A percentile compares a stretch with the other conserved stretches of the same genome.
These are phyloP conservation scores for Hozukius guyotensis DNA, from an alignment of 2,797 vertebrate genomes.

Conservation along the genomic window DNA sequence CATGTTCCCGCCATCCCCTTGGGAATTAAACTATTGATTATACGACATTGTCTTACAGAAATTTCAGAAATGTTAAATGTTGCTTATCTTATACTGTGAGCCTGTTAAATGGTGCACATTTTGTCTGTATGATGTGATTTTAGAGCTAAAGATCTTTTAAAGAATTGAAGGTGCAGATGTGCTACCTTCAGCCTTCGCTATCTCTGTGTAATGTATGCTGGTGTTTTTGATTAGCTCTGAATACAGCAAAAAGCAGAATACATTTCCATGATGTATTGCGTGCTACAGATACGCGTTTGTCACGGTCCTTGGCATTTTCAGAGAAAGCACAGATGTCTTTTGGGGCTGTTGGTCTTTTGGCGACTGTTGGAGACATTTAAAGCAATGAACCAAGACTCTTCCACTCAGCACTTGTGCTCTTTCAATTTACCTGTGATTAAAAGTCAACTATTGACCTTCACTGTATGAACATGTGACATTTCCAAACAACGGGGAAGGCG, in stretches of 20 bases:
- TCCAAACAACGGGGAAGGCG: conserved; percentile 45
- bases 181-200: too few species aligned
- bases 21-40: too few species aligned
- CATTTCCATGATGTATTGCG: not conserved
- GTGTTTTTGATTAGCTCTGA: not conserved
- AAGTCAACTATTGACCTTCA: conserved; percentile 51
- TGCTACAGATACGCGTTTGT: not conserved
- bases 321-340: not conserved
- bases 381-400: conserved; percentile 20
- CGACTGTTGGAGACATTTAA: conserved; percentile 23
- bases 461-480: conserved; percentile 49
- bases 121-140: not conserved
- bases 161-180: not conserved
- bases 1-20: too few species aligned
- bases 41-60: too few species aligned
- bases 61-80: not conserved
- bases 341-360: not conserved
- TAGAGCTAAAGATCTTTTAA: not conserved
- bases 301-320: not conserved
- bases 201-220: not conserved
- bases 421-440: conserved; percentile 40
- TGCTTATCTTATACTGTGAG: not conserved
- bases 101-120: not conserved
- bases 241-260: not conserved
- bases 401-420: conserved; percentile 7